Percentiles rank a stretch among this genome's conserved stretches.
Conservation (phyloP, 2,888 invertebrate genomes). For the Piscicola geometra region DNA sequence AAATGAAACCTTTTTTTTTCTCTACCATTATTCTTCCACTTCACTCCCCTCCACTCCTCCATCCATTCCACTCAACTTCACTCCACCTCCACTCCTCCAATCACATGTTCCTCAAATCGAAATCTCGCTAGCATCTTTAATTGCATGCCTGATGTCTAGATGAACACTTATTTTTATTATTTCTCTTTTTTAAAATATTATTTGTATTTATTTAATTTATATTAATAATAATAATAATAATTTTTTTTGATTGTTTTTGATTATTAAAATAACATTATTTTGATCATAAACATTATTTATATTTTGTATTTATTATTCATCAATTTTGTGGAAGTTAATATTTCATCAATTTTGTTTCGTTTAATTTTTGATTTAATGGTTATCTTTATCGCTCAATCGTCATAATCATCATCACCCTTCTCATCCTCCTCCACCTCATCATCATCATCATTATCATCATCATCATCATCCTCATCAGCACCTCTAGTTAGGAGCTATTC, state of each 20-base stretch:
- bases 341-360: too few species aligned
- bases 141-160: slow-evolving; percentile 31
- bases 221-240: too few species aligned
- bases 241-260: too few species aligned
- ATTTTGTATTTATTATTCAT: too few species aligned
- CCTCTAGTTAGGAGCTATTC: slow-evolving; percentile 14
- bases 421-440: not conserved
- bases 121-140: slow-evolving; percentile 29
- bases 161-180: not conserved
- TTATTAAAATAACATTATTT: too few species aligned
- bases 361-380: not conserved
- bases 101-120: slow-evolving; percentile 25
- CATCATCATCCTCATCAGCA: not conserved
- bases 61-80: not conserved
- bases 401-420: not conserved
- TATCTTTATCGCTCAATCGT: not conserved
- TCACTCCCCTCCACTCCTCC: not conserved
- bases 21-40: too few species aligned
- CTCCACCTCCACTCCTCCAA: not conserved
- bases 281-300: too few species aligned
- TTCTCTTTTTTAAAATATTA: too few species aligned
- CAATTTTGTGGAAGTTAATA: too few species aligned
- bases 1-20: too few species aligned
- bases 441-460: not conserved
- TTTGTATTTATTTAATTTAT: too few species aligned